Evolutionary conservation across 1,140 invertebrate genomes (phyloP).

Genomic region (Leptinotarsa texana): DNA sequence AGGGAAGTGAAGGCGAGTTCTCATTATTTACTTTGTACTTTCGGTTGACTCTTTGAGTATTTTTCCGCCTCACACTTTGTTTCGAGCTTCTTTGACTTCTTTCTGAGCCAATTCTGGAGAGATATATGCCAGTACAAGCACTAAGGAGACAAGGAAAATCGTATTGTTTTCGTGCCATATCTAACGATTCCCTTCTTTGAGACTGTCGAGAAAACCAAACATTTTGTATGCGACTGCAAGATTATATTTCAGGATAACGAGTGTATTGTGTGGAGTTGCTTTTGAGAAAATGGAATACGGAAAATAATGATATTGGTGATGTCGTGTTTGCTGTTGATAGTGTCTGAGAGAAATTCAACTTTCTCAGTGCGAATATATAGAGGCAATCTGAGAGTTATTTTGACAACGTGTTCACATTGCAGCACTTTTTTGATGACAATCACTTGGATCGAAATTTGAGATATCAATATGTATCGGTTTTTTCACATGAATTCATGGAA

Average conservation of each 20-base stretch:
- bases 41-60: background rate
- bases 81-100: slow-evolving; percentile 6
- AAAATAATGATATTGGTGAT: background rate
- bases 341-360: too few relatives aligned
- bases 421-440: too few relatives aligned
- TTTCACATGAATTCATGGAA: too few relatives aligned
- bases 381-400: too few relatives aligned
- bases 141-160: background rate
- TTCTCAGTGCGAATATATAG: too few relatives aligned
- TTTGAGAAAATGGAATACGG: background rate
- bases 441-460: too few relatives aligned
- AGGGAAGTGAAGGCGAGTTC: background rate
- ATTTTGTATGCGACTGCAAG: background rate
- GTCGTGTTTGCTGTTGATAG: too few relatives aligned
- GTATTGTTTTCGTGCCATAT: slow-evolving; percentile 4
- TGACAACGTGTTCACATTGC: too few relatives aligned
- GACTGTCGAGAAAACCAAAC: background rate
- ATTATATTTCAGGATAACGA: background rate
- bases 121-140: background rate
- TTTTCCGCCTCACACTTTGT: slow-evolving; percentile 14
- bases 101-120: background rate
- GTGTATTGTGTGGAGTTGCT: background rate
- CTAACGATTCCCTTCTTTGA: background rate
- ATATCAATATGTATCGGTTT: too few relatives aligned
- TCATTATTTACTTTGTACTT: slow-evolving; percentile 14